Evolutionary conservation across 1,140 invertebrate species (phyloP), one percentile per base, ranked within the genome.

Genomic region (Tetramorium parvispinum): DNA sequence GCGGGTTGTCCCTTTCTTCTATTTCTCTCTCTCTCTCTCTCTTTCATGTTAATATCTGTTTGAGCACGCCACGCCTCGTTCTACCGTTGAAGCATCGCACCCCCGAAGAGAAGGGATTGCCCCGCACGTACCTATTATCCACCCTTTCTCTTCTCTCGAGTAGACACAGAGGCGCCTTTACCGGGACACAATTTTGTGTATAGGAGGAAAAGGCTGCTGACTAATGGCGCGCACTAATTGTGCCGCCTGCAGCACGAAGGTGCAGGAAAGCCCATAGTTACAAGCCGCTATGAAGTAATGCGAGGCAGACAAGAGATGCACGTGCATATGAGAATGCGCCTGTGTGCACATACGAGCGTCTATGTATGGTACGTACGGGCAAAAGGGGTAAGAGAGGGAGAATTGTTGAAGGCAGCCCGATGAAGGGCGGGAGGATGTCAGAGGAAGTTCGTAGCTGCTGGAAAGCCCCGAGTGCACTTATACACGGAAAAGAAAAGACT

Each of bases 161-260:
- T 59, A 91, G 83, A 88, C 89, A 89, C 76, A 89, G 81, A 87
- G 89, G 87, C 87, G 86, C 88, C 91, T 88, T 91, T 88, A 85
- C 73, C 53, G 75, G 76, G 88, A 78, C 86, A 88, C 86, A 89
- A 92, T 90, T 92, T 92, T 77, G 68, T 82, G 71, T 63, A 87
- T 86, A 87, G 71, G 85, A 90, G 89, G 87, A 87, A 91, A 92
- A 89, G 88, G 87, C 78, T 90, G 86, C 86, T 91, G 91, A 91
- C 92, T 93, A 93, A 93, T 93, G 92, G 92, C 71, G 87, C 73
- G 89, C 87, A 91, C 90, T 92, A 93, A 93, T 93, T 92, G 88
- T 89, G 76, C 88, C 89, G 87, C 83, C 88, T 85, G 82, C 37
- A 79, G 53, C 61, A 66, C 85, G 75, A 65, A 87, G 59, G 66